Evolutionary conservation across 2,113 vertebrate genomes (phyloP).

Genomic region (Hemibagrus wyckioides): DNA sequence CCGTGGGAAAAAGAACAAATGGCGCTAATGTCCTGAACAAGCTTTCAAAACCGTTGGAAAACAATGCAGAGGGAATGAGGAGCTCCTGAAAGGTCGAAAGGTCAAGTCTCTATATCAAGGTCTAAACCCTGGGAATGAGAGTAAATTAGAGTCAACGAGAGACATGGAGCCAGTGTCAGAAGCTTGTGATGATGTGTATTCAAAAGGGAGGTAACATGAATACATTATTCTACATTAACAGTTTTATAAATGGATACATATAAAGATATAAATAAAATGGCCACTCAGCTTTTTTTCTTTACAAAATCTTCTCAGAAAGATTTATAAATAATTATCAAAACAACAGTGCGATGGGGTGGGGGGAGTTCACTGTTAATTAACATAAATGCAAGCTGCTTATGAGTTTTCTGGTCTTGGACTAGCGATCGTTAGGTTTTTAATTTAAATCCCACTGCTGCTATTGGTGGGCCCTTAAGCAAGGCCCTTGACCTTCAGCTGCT

Average conservation of each 20-base stretch:
- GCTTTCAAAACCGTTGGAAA: slow-evolving; percentile 46
- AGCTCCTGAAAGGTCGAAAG: slow-evolving; percentile 26
- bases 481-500: too few relatives aligned
- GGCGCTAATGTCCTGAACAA: slow-evolving; percentile 60
- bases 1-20: slow-evolving; percentile 82
- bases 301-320: not conserved
- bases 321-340: not conserved
- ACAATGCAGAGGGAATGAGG: slow-evolving; percentile 48
- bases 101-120: slow-evolving; percentile 28
- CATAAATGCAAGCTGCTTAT: not conserved
- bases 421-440: too few relatives aligned
- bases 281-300: too few relatives aligned
- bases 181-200: not conserved
- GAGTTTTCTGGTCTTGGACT: too few relatives aligned
- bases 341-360: not conserved
- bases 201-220: not conserved
- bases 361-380: not conserved
- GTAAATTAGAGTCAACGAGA: not conserved
- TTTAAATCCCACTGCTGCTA: too few relatives aligned
- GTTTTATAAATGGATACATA: too few relatives aligned
- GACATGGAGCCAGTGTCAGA: not conserved
- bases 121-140: slow-evolving; percentile 16
- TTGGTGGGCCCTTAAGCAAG: too few relatives aligned
- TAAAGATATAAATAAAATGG: too few relatives aligned
- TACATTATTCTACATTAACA: not conserved